Base-by-base conservation (phyloP, 2,797 vertebrate species). In the Saxicola maurus region DNA sequence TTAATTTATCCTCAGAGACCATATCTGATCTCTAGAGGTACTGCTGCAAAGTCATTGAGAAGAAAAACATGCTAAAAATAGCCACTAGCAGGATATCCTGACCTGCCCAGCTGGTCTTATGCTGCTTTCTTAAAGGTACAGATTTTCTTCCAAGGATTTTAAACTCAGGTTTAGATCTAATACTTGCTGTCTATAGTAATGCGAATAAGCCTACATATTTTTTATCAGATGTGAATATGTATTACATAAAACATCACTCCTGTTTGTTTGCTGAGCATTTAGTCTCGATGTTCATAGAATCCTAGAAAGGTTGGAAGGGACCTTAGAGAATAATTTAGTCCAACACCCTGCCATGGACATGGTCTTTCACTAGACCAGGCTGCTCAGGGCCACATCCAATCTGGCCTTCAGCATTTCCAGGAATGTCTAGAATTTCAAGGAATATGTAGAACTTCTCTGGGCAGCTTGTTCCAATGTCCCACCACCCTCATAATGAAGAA, bases 301-400 rank as follows among this genome's bases (percentile, higher is more conserved):
- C 27, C 16, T 7, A 28, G 31, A 78, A 30, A 30, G 2, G 13
- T 45, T 61, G n/a, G 21, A 62, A 55, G 10, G 27, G 27, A 28
- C 17, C 17, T 48, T 65, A 21, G 42, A 25, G 30, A 11, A 11
- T 28, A 27, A 31, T 61, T 46, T 28, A 38, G 17, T 38, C 5
- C 19, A 60, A 30, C 14, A 24, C 11, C 9, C 7, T 33, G 9
- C 11, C 17, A 3, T 59, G 30, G 14, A 30, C 17, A 8, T 10
- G 3, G 20, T 21, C 38, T 46, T 65, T 52, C 24, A 30, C 7
- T 45, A 45, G 45, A 52, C 8, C 15, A 35, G 20, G 12, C 38
- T 79, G 24, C 38, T 38, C 1, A 3, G 4, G 19, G 6, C 17
- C 8, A 6, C 4, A 40, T 59, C 20, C 17, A 52, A 0, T 59